Percentiles rank a stretch among this genome's conserved stretches.
These are phyloP conservation scores for Campopleginae sp. DNA, from an alignment of 2,888 invertebrate species.

Conservation along the genomic window DNA sequence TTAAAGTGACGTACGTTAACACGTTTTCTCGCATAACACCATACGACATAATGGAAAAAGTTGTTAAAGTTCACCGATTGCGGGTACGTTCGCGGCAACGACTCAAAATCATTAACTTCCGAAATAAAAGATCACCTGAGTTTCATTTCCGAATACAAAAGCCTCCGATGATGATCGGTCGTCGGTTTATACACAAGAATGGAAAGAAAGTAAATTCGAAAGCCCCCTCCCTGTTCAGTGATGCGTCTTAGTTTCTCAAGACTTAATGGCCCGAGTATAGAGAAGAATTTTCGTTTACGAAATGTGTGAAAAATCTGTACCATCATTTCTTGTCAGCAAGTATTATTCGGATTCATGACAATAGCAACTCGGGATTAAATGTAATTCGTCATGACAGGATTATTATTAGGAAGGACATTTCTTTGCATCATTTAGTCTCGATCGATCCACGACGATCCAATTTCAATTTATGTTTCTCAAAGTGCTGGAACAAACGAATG, in stretches of 20 bases:
- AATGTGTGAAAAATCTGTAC: background rate
- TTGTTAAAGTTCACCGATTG: conserved; percentile 48
- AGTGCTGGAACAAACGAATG: background rate
- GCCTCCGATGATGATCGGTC: background rate
- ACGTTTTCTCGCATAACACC: background rate
- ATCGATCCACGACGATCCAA: background rate
- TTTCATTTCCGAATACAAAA: conserved; percentile 4
- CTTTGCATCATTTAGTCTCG: background rate
- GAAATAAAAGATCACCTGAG: background rate
- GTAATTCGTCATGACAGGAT: background rate
- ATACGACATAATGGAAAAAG: background rate
- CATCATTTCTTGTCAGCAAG: background rate
- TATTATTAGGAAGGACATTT: background rate
- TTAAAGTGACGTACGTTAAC: background rate
- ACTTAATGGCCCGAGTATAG: background rate
- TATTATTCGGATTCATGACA: background rate
- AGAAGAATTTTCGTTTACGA: background rate
- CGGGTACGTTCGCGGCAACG: background rate
- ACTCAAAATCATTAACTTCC: conserved; percentile 12
- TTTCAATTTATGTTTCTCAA: background rate
- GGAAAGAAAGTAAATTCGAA: background rate
- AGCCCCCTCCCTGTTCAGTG: background rate
- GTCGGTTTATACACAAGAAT: background rate
- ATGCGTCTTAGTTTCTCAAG: background rate
- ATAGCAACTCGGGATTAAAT: background rate